These are phyloP conservation scores for Schizaphis graminum DNA, from an alignment of 2,888 invertebrate species.

Conservation along the genomic window DNA sequence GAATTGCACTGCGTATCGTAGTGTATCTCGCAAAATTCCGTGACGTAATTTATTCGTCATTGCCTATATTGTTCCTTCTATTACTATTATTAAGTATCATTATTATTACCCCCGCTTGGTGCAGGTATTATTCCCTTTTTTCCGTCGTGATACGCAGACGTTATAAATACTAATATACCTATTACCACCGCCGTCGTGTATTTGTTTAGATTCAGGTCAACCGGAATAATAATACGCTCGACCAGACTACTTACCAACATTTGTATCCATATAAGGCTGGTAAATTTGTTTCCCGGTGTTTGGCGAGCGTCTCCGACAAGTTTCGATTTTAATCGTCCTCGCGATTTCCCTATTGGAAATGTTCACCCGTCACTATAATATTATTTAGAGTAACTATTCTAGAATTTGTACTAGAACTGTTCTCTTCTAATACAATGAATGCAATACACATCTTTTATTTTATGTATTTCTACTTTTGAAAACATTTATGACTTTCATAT, in stretches of 20 bases:
- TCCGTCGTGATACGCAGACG: not conserved
- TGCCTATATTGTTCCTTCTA: not conserved
- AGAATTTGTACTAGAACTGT: not conserved
- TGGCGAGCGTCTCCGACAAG: not conserved
- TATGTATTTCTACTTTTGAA: not conserved
- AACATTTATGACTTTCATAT: not conserved
- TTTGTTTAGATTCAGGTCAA: slow-evolving; percentile 53
- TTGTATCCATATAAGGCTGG: slow-evolving; percentile 55
- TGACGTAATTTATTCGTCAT: not conserved
- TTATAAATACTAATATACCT: not conserved
- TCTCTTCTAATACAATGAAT: not conserved
- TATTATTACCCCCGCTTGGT: not conserved
- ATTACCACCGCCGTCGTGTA: not conserved
- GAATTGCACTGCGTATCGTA: not conserved
- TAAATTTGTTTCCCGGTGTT: not conserved
- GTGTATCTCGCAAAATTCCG: not conserved
- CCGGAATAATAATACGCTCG: not conserved
- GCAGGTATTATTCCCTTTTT: not conserved
- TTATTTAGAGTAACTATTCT: not conserved
- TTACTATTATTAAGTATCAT: not conserved
- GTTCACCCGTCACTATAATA: not conserved
- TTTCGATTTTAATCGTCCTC: not conserved
- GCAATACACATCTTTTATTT: not conserved
- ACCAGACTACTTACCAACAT: slow-evolving; percentile 9
- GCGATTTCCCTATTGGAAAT: not conserved